Evolutionary conservation across 1,140 invertebrate species (phyloP).

Genomic region (Micrasema longulum): DNA sequence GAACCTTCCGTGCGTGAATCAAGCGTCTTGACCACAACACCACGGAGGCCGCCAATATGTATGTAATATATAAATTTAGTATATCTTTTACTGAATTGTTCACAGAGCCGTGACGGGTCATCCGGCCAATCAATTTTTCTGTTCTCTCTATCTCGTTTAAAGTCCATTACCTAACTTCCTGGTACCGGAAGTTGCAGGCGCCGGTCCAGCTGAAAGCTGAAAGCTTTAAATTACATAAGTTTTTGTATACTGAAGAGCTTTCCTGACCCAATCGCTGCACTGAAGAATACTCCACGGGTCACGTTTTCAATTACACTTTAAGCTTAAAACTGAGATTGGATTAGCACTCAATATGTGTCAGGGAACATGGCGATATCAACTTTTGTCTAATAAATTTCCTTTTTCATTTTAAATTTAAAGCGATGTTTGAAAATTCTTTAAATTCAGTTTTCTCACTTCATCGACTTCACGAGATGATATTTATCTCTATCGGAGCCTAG

Average conservation of each 20-base stretch:
- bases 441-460: too few species aligned
- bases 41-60: too few species aligned
- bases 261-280: slow-evolving; percentile 10
- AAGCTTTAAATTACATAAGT: slow-evolving; percentile 38
- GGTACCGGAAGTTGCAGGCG: slow-evolving; percentile 14
- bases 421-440: background rate
- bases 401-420: background rate
- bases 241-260: slow-evolving; percentile 16
- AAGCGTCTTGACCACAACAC: too few species aligned
- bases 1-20: too few species aligned
- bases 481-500: slow-evolving; percentile 2
- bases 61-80: too few species aligned
- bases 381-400: too few species aligned
- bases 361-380: slow-evolving; percentile 11
- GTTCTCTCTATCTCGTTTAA: slow-evolving; percentile 27
- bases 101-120: background rate
- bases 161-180: slow-evolving; percentile 30
- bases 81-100: too few species aligned
- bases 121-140: slow-evolving; percentile 23
- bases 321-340: slow-evolving; percentile 35
- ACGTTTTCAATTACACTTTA: slow-evolving; percentile 53
- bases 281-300: slow-evolving; percentile 35
- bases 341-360: slow-evolving; percentile 22
- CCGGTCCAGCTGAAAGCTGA: slow-evolving; percentile 34
- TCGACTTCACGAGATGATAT: slow-evolving; percentile 2